A percentile compares a stretch with the other conserved stretches of the same genome.
Evolutionary conservation across 2,797 vertebrate species (phyloP).

Genomic region (Carcharodon carcharias): DNA sequence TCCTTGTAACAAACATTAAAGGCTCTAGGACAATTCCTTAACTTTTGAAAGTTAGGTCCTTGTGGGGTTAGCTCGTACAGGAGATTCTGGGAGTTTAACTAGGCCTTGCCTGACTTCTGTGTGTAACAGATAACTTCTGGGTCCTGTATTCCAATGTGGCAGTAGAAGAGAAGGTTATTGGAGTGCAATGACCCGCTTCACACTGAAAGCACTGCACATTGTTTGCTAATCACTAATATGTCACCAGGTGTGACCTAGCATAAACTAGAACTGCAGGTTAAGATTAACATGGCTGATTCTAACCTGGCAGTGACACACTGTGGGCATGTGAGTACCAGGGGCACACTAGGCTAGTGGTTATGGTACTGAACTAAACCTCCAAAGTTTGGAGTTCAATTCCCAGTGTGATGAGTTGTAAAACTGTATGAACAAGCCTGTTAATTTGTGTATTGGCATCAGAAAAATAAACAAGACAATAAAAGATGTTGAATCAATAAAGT

Average conservation of each 20-base stretch:
- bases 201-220: background rate
- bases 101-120: background rate
- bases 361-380: background rate
- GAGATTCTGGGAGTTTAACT: background rate
- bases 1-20: background rate
- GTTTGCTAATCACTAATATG: background rate
- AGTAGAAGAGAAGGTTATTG: background rate
- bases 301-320: background rate
- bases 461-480: background rate
- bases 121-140: background rate
- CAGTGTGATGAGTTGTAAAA: background rate
- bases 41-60: background rate
- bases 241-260: background rate
- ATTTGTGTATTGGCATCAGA: background rate
- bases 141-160: background rate
- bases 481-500: background rate
- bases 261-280: background rate
- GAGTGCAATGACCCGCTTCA: background rate
- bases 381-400: background rate
- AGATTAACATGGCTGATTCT: conserved; percentile 4
- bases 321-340: background rate
- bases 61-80: background rate
- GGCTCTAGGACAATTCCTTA: background rate
- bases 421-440: background rate
- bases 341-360: background rate